Percentiles rank a stretch among this genome's conserved stretches.
Conservation (phyloP, 2,888 invertebrate species). For the Epicampocera succincta region DNA sequence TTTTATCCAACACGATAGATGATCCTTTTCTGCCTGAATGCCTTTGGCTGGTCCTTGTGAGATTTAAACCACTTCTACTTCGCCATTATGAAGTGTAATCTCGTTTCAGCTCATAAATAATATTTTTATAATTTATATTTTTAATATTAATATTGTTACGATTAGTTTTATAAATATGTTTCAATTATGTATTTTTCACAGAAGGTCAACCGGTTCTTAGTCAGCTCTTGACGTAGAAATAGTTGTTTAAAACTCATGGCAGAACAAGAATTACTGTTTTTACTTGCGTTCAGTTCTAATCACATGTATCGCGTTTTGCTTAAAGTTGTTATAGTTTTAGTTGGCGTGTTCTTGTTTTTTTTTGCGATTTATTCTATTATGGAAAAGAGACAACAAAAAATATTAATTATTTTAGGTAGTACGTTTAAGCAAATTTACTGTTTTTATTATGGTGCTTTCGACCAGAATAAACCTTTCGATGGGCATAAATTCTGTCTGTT, state of each 20-base stretch:
- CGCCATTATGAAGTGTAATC: conserved; percentile 4
- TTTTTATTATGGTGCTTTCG: no score
- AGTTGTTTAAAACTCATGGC: conserved; percentile 2
- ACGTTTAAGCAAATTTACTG: no score
- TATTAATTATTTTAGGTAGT: no score
- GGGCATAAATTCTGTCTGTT: no score
- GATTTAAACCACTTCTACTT: conserved; percentile 13
- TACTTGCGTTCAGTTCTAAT: conserved; percentile 4
- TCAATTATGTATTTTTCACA: conserved; percentile 29
- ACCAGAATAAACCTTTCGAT: conserved; percentile 27
- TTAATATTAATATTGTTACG: conserved; percentile 30
- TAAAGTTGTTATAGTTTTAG: conserved; percentile 7
- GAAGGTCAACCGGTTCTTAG: conserved; percentile 61
- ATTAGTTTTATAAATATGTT: conserved; percentile 13
- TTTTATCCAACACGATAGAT: background rate
- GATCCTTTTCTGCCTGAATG: background rate
- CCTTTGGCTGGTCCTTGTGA: background rate
- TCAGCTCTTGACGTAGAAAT: background rate
- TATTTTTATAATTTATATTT: conserved; percentile 27
- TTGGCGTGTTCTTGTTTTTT: background rate
- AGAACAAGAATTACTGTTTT: background rate
- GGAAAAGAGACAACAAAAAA: background rate
- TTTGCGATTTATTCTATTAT: background rate
- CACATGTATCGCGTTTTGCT: background rate
- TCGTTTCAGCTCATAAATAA: conserved; percentile 21